Evolutionary conservation across 2,888 invertebrate genomes (phyloP).

Genomic region (Nasonovia ribisnigri): DNA sequence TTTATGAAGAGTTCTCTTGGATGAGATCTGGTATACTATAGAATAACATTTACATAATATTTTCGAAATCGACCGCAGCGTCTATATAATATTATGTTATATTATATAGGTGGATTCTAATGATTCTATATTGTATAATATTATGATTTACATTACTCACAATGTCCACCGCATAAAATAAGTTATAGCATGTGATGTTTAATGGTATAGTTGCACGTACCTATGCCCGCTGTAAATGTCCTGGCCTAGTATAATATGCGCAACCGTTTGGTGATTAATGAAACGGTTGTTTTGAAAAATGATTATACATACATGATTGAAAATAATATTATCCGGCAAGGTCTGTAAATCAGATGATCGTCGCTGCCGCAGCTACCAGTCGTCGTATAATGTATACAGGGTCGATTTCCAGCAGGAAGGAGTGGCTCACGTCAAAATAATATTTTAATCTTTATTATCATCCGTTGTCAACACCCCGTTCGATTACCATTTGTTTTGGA

Average conservation of each 20-base stretch:
- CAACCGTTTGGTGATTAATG: constrained; percentile 31
- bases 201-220: neutral
- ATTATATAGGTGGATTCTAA: neutral
- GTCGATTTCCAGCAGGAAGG: constrained; percentile 32
- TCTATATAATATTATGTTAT: neutral
- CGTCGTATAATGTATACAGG: neutral
- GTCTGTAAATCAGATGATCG: no score
- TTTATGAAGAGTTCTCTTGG: neutral
- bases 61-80: neutral
- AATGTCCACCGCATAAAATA: neutral
- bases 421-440: constrained; percentile 61
- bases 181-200: neutral
- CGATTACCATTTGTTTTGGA: constrained; percentile 52
- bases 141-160: neutral
- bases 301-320: neutral
- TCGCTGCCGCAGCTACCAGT: neutral
- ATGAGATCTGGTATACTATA: neutral
- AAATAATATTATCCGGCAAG: constrained; percentile 14
- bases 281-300: constrained; percentile 40
- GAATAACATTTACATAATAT: neutral
- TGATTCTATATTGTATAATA: neutral
- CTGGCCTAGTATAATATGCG: neutral
- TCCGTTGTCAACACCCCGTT: constrained; percentile 58
- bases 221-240: neutral
- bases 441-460: constrained; percentile 51